A percentile compares a stretch with the other conserved stretches of the same genome.
phyloP scores from a whole-genome alignment of 2,888 invertebrate species.

The Erynnis tages region DNA sequence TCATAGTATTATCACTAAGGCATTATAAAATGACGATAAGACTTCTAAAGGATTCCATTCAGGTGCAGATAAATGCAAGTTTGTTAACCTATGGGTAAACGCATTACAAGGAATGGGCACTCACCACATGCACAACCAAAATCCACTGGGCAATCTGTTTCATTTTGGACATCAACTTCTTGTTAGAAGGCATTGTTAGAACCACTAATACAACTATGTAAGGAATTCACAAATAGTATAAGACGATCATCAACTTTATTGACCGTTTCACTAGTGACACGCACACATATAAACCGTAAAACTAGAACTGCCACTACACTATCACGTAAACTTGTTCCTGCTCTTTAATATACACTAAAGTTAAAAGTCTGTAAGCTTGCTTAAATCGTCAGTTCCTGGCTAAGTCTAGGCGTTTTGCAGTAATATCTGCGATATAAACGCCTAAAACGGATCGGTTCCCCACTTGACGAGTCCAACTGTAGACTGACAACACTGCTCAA shows the following conservation, averaged over 20 bases:
- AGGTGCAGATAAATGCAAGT: not conserved
- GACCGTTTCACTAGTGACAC: conserved; percentile 77
- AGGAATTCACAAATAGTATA: conserved; percentile 73
- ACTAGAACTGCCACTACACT: conserved; percentile 65
- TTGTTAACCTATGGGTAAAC: conserved; percentile 6
- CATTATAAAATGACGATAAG: not conserved
- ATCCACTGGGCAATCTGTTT: conserved; percentile 74
- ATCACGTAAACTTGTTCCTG: conserved; percentile 71
- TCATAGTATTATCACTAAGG: not conserved
- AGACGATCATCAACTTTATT: conserved; percentile 71
- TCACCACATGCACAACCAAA: conserved; percentile 75
- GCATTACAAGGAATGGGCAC: conserved; percentile 37
- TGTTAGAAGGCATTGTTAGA: conserved; percentile 73
- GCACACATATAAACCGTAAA: conserved; percentile 65
- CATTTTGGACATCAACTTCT: conserved; percentile 73
- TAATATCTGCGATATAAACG: conserved; percentile 71
- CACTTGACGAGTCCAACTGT: conserved; percentile 74
- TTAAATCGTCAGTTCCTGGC: conserved; percentile 54
- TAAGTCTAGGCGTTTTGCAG: conserved; percentile 68
- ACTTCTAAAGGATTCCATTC: not conserved
- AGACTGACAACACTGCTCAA: conserved; percentile 81
- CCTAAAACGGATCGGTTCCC: conserved; percentile 64
- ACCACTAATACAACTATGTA: conserved; percentile 41
- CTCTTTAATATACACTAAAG: conserved; percentile 45
- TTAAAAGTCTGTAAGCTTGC: conserved; percentile 55